phyloP scores from a whole-genome alignment of 2,888 invertebrate genomes.

The Uropetala carovei region DNA sequence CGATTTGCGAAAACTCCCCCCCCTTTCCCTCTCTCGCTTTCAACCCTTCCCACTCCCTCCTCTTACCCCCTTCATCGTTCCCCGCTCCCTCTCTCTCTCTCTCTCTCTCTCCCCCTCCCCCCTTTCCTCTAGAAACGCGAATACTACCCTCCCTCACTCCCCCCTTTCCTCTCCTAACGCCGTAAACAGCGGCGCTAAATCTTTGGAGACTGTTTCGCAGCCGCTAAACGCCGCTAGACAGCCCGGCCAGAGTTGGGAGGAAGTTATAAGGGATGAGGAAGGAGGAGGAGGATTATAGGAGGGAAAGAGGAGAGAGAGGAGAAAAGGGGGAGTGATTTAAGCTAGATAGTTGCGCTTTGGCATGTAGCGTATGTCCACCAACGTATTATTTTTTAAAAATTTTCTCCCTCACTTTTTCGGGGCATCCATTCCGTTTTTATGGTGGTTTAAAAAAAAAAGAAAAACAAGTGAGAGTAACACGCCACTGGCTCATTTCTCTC shows the following conservation, averaged over 20 bases:
- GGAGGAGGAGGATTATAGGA: not conserved
- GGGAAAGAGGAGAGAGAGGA: not conserved
- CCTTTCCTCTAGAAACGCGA: not conserved
- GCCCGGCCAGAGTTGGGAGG: not conserved
- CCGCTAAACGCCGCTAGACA: conserved; percentile 29
- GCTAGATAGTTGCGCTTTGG: not conserved
- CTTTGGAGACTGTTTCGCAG: conserved; percentile 23
- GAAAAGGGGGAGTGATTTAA: not conserved
- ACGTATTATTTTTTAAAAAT: not conserved
- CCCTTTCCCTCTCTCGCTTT: conserved; percentile 21
- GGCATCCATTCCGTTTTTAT: not conserved
- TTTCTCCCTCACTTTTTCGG: not conserved
- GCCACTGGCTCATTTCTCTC: not conserved
- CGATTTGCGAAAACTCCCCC: not conserved
- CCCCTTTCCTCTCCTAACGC: not conserved
- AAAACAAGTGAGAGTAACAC: not conserved
- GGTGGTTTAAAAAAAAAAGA: too few relatives aligned
- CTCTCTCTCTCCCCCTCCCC: too few relatives aligned
- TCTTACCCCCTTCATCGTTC: not conserved
- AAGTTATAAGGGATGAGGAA: not conserved
- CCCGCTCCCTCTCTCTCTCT: too few relatives aligned
- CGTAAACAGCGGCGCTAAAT: conserved; percentile 21
- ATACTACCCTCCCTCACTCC: too few relatives aligned
- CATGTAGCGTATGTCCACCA: not conserved
- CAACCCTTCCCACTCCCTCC: not conserved